These are phyloP conservation scores for Listrodromus nycthemerus DNA, from an alignment of 2,888 invertebrate species.

Conservation along the genomic window DNA sequence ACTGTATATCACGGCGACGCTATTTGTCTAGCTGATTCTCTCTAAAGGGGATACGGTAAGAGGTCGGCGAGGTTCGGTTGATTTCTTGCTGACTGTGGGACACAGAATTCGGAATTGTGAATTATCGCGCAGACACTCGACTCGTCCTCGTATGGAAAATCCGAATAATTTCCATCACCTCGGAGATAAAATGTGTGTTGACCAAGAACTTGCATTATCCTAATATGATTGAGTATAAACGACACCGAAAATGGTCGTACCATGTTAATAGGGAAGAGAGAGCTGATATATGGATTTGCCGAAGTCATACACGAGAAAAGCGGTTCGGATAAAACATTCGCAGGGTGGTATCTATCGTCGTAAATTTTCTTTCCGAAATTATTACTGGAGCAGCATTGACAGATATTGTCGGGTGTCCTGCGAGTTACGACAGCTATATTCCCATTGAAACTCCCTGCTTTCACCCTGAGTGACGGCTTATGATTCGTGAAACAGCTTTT, in stretches of 20 bases:
- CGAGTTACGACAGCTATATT: constrained; percentile 67
- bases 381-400: constrained; percentile 73
- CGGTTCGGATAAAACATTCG: constrained; percentile 74
- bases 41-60: constrained; percentile 66
- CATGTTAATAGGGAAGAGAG: constrained; percentile 24
- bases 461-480: constrained; percentile 18
- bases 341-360: constrained; percentile 78
- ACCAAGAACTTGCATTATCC: background rate
- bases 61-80: constrained; percentile 47
- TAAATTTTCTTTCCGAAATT: constrained; percentile 79
- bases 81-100: constrained; percentile 28
- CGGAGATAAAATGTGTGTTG: background rate
- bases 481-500: background rate
- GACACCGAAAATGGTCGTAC: background rate
- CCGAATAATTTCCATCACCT: background rate
- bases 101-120: background rate
- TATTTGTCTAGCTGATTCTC: constrained; percentile 80
- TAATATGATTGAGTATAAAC: background rate
- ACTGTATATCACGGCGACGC: constrained; percentile 78
- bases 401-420: constrained; percentile 57
- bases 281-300: constrained; percentile 37
- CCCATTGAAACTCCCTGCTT: constrained; percentile 29
- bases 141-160: background rate
- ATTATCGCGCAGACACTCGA: background rate
- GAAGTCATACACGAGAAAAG: constrained; percentile 44